These are phyloP conservation scores for Pelodiscus sinensis DNA, from an alignment of 2,113 vertebrate species.

Conservation along the genomic window DNA sequence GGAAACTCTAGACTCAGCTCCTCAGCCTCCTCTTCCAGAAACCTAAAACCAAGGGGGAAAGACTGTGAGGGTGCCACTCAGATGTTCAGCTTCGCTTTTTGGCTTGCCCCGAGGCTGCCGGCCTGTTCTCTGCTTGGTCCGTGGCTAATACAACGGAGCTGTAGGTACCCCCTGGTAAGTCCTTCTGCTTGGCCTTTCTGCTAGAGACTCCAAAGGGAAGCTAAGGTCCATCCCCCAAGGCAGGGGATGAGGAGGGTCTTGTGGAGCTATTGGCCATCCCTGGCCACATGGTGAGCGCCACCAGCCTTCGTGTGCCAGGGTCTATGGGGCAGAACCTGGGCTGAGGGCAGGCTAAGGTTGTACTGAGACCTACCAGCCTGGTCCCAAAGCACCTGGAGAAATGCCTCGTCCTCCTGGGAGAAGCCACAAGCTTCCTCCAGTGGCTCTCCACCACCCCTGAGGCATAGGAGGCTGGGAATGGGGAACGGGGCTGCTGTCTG, in stretches of 20 bases:
- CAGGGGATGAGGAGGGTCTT: too few relatives aligned
- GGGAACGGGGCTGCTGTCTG: not conserved
- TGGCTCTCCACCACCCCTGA: conserved; percentile 59
- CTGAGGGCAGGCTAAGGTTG: not conserved
- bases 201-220: too few relatives aligned
- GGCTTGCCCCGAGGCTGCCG: not conserved
- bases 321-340: too few relatives aligned
- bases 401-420: conserved; percentile 72
- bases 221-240: too few relatives aligned
- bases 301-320: too few relatives aligned
- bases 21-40: conserved; percentile 19
- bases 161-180: too few relatives aligned
- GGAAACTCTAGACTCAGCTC: not conserved
- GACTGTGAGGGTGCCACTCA: too few relatives aligned
- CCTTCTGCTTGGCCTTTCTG: too few relatives aligned
- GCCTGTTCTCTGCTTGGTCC: too few relatives aligned
- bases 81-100: not conserved
- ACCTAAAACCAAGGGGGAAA: not conserved
- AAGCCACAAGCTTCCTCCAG: conserved; percentile 79
- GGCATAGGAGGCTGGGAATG: not conserved
- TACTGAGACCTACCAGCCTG: conserved; percentile 43
- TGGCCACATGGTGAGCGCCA: too few relatives aligned
- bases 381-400: conserved; percentile 85
- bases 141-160: too few relatives aligned
- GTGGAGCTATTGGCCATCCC: too few relatives aligned